phyloP scores from a whole-genome alignment of 2,888 invertebrate genomes.

The Eledona agricola region DNA sequence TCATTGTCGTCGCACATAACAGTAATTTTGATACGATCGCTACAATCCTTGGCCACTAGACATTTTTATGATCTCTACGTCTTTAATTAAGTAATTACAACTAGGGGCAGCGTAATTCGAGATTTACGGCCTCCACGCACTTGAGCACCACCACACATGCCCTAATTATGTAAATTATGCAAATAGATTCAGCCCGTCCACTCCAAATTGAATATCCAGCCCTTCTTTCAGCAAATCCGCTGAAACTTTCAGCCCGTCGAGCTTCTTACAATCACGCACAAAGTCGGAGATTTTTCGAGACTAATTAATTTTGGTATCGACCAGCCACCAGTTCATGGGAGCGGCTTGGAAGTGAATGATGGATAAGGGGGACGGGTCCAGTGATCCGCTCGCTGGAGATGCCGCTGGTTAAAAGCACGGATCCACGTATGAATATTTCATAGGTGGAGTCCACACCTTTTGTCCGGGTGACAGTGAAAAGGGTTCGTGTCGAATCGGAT shows the following conservation, averaged over 20 bases:
- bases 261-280: conserved; percentile 32
- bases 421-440: conserved; percentile 57
- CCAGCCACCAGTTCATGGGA: conserved; percentile 4
- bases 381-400: conserved; percentile 13
- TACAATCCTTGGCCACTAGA: too few relatives aligned
- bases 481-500: conserved; percentile 57
- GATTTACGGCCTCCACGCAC: conserved; percentile 7
- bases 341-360: conserved; percentile 2
- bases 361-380: too few relatives aligned
- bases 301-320: conserved; percentile 25
- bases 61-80: too few relatives aligned
- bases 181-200: conserved; percentile 31
- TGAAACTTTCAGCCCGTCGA: conserved; percentile 25
- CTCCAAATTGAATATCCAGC: conserved; percentile 25
- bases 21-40: too few relatives aligned
- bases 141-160: conserved; percentile 8
- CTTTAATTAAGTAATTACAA: too few relatives aligned
- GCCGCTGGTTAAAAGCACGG: conserved; percentile 20
- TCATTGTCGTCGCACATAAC: too few relatives aligned
- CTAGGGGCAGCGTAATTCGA: too few relatives aligned
- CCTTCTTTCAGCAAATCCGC: conserved; percentile 34
- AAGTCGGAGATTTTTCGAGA: conserved; percentile 19
- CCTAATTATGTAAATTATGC: conserved; percentile 29
- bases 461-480: conserved; percentile 59
- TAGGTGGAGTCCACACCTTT: conserved; percentile 59